phyloP scores from a whole-genome alignment of 2,113 vertebrate genomes.

The Saccopteryx leptura region DNA sequence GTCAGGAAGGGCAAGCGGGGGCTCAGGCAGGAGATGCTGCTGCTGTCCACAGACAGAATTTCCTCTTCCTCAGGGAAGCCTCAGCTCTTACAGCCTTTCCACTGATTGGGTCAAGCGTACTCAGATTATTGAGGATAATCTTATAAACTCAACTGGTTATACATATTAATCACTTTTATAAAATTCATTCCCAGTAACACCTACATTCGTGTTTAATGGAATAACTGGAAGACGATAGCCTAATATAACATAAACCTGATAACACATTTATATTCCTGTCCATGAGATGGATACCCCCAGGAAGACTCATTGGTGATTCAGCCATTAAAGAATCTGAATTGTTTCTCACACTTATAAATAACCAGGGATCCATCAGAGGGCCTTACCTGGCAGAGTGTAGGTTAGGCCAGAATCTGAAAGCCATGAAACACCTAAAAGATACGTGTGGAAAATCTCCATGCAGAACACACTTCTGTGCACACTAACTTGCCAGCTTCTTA shows the following conservation, averaged over 20 bases:
- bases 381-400: not conserved
- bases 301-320: not conserved
- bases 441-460: not conserved
- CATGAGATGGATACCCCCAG: not conserved
- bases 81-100: not conserved
- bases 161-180: not conserved
- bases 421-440: not conserved
- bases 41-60: not conserved
- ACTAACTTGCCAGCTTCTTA: not conserved
- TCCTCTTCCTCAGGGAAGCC: not conserved
- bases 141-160: not conserved
- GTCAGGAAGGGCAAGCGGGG: not conserved
- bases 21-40: no score
- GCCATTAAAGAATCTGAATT: not conserved
- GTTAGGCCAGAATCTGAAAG: not conserved
- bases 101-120: not conserved
- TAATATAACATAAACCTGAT: not conserved
- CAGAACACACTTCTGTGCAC: not conserved
- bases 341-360: not conserved
- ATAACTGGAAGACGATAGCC: not conserved
- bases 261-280: fast-evolving
- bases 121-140: not conserved
- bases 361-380: not conserved
- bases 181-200: not conserved
- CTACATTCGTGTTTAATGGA: not conserved